Conservation (phyloP, 2,888 invertebrate genomes). For the Troilus luridus region DNA sequence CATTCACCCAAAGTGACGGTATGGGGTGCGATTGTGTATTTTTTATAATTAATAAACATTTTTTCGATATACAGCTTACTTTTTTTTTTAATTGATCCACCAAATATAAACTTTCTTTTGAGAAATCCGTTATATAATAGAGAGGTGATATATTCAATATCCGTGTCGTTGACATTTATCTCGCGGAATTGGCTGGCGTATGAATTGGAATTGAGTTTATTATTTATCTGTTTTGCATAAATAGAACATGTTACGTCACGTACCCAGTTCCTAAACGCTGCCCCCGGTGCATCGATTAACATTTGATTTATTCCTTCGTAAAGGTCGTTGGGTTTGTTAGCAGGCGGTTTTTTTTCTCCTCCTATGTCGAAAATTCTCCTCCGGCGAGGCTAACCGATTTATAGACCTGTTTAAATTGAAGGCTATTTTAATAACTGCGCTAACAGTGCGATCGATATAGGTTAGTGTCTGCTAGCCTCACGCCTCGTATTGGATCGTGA, state of each 20-base stretch:
- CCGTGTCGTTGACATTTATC: background rate
- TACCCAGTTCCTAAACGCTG: background rate
- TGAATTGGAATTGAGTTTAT: background rate
- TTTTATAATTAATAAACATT: no score
- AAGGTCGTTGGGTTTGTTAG: slow-evolving; percentile 23
- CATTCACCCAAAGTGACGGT: no score
- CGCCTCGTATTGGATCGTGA: background rate
- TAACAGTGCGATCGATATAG: background rate
- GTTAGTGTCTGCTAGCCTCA: background rate
- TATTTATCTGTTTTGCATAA: background rate
- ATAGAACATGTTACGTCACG: background rate
- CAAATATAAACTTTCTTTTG: no score
- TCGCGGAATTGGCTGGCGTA: background rate
- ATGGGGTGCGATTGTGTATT: no score
- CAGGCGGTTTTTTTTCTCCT: background rate
- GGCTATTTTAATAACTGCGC: background rate
- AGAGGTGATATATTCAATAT: background rate
- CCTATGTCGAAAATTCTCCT: background rate
- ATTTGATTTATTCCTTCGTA: slow-evolving; percentile 1
- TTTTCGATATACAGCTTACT: no score
- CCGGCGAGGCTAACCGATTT: background rate
- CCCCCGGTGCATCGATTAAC: background rate
- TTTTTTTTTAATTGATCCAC: no score
- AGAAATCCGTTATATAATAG: no score
- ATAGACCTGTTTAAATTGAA: background rate